Evolutionary conservation across 2,797 vertebrate genomes (phyloP), one percentile per base, ranked within the genome.

Genomic region (Danio kyathit): DNA sequence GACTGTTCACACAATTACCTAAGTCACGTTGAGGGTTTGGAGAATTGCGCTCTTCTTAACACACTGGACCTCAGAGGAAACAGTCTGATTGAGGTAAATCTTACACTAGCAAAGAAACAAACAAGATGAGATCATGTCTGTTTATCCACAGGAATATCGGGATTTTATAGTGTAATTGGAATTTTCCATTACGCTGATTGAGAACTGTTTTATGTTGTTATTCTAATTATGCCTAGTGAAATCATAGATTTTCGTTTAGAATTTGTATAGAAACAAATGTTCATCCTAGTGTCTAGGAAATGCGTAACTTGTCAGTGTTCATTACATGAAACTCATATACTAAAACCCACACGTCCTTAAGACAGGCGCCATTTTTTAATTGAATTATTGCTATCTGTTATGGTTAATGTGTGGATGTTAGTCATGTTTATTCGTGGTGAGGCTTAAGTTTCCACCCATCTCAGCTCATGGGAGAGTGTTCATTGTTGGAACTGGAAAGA

Each of bases 1-100:
- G 95, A 96, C 90, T 97, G 95, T 85, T 97, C 97, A 8, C 91
- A 96, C 90, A 99, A 99, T 92, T 94, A 98, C 88, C 95, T 99
- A 81, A 90, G 88, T 19, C 83, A 87, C 0, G 80, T 96, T 82
- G 95, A 97, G 83, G 96, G 94, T 69, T 93, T 98, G 90, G 95
- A 96, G 88, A 94, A 93, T 84, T 96, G 93, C 79, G 94, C 92
- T 71, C 92, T 99, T 44, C 95, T 99, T 41, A 92, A 93, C 71
- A 94, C 93, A 16, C 88, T 99, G 88, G 96, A 96, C 82, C 91
- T 98, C 86, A 95, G 93, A 61, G 94, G 94, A 88, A 99, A 99
- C 93, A 95, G 92, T 80, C 93, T 99, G n/a, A 92, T 89, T 76
- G 94, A 98, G 96, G 97, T 99, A 94, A 75, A 54, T 14, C 10